Base-by-base conservation (phyloP, 2,888 invertebrate genomes). In the Pachydiplax longipennis region DNA sequence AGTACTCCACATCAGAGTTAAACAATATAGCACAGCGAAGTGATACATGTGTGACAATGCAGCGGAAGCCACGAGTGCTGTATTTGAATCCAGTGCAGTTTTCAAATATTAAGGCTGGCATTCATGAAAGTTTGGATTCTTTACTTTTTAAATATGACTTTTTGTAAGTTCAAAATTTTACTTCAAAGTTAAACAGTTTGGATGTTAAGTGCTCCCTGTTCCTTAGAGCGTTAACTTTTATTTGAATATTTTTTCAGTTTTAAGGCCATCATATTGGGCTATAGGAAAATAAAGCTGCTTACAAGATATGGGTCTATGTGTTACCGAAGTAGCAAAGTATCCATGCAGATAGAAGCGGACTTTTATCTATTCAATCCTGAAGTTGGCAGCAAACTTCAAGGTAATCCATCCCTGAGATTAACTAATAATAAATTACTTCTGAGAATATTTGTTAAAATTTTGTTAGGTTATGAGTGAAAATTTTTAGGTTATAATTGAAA, bases 71-170 rank as follows among this genome's bases (percentile, higher is more conserved):
- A 18, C 58, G 87, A 37, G 87, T 87, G n/a, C 61, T 87, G 2
- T 87, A 37, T 87, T 13, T 87, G 37, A 58, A 61, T 31, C 87
- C 87, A 2, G 22, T 61, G n/a, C 87, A 87, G 37, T 61, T 87
- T 58, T 37, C 65, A 12, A 61, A 87, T 40, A 35, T 87, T 22
- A 87, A 61, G 22, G 22, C 37, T 61, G 87, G 87, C 22, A 37
- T 87, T 61, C 58, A 13, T 5, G 87, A 65, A n/a, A 87, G 58
- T 18, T 61, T 87, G n/a, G 37, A 87, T 87, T 87, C 61, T 10
- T n/a, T 61, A n/a, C 37, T 87, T n/a, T 61, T 87, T 37, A 87
- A 87, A 58, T 87, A 87, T 37, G 87, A 87, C n/a, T 87, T 61
- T n/a, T 31, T 61, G 87, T 87, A 31, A 87, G 87, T 87, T 12